Percentiles rank a stretch among this genome's conserved stretches.
Conservation (phyloP, 2,113 vertebrate genomes). For the Mastomys coucha region DNA sequence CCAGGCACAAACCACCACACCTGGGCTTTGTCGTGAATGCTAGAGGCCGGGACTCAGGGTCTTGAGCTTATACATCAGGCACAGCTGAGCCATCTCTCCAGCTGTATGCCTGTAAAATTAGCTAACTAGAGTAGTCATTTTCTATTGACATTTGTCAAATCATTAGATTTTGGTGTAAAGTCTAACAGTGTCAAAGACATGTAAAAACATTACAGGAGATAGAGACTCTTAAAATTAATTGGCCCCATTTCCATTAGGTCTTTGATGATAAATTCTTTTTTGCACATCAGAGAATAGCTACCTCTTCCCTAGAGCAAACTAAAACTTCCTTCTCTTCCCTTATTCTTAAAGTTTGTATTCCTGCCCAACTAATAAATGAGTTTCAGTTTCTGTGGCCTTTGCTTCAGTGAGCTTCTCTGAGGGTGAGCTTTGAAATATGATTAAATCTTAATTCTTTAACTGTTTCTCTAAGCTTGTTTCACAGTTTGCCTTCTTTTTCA, state of each 20-base stretch:
- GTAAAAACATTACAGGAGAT: slow-evolving; percentile 84
- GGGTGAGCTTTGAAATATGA: slow-evolving; percentile 82
- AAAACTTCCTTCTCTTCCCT: slow-evolving; percentile 78
- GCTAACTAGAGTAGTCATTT: slow-evolving; percentile 74
- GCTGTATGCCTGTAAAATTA: slow-evolving; percentile 46
- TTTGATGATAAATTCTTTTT: slow-evolving; percentile 91
- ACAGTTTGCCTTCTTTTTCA: slow-evolving; percentile 70
- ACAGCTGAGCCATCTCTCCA: neutral
- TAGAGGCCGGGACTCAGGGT: neutral
- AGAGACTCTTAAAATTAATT: slow-evolving; percentile 85
- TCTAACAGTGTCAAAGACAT: slow-evolving; percentile 82
- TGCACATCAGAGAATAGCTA: slow-evolving; percentile 89
- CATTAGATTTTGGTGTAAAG: slow-evolving; percentile 82
- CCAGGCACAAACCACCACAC: neutral
- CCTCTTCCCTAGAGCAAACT: slow-evolving; percentile 89
- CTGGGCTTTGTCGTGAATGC: neutral
- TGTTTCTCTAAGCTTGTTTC: slow-evolving; percentile 73
- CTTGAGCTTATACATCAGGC: neutral
- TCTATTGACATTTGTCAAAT: slow-evolving; percentile 84
- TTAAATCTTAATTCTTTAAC: slow-evolving; percentile 80
- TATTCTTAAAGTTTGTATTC: slow-evolving; percentile 83
- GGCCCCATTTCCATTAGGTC: slow-evolving; percentile 88
- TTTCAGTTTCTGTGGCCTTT: slow-evolving; percentile 82
- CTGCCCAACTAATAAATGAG: slow-evolving; percentile 87
- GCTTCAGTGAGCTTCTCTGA: slow-evolving; percentile 79